Base-by-base conservation (phyloP, 2,888 invertebrate species). In the Glyphotaelius pellucidus region DNA sequence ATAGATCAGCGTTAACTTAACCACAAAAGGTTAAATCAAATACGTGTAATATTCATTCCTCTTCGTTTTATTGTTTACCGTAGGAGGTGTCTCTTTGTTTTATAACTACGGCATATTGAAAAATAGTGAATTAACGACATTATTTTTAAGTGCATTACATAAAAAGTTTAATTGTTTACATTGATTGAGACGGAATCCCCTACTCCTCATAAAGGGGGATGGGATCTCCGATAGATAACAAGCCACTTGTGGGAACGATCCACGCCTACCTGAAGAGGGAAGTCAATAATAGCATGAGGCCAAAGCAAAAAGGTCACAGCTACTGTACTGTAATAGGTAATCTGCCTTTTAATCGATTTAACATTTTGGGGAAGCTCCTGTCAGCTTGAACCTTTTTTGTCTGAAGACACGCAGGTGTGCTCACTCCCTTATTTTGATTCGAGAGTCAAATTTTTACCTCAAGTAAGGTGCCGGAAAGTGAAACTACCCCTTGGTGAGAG, bases 401-500 rank as follows among this genome's bases (percentile, higher is more conserved):
- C 67, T 67, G 25, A n/a, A n/a, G 25, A 25, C 25, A 67, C 25
- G 67, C 25, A 67, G 67, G 67, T 67, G 9, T 67, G 25, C n/a
- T 67, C 11, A n/a, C 67, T 9, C 67, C 67, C 67, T 67, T 67
- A 67, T 25, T 67, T 67, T 67, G 67, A 67, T 25, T 67, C 25
- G 67, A 67, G 25, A 67, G 25, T 67, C 1, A 67, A 25, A 25
- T 25, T 25, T 25, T 67, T 67, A 81, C 32, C 81, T 32, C 81
- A 32, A 81, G 15, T 32, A 83, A 83, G 35, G 83, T 35, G 35
- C 35, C 32, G 83, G 83, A 35, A 35, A 35, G 32, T 83, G 19
- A 83, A 83, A 86, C 38, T 30, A 86, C 42, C 85, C 87, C 87
- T 67, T 67, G 87, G 67, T 67, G 32, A 67, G 30, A 67, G 32